Evolutionary conservation across 2,113 vertebrate genomes (phyloP), one percentile per base, ranked within the genome.

Genomic region (Eidolon helvum): DNA sequence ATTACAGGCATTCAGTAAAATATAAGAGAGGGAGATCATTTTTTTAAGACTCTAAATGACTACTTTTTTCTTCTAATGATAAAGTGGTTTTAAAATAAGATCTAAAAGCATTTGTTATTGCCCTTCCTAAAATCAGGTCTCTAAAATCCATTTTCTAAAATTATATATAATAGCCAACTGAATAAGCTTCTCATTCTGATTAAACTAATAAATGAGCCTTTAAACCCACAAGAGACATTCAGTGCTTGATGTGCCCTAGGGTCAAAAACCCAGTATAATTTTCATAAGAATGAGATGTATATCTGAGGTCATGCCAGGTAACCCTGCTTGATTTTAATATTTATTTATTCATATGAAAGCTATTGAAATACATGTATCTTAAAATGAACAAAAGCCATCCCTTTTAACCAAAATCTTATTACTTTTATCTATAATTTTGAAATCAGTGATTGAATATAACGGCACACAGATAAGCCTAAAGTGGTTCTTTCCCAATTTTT

Each of bases 141-240:
- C 63, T 72, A 86, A 94, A 95, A 91, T 15, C 21, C 74, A 94
- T 77, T 96, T 97, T 96, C 83, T 69, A 85, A 97, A 96, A 96
- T 97, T 78, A 68, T 38, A 68, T 40, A 19, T 74, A 95, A 90
- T 50, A 59, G 40, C 35, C 38, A 48, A 68, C 59, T 79, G 74
- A 96, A 91, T 43, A 85, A 26, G 53, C 21, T 77, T 35, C 57
- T 87, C 38, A 28, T 82, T 95, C 53, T 80, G 80, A 95, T 53
- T 63, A 65, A 79, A 96, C 35, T 68, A n/a, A 59, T 38, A 87
- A 96, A n/a, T 61, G 43, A 96, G 30, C n/a, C 68, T 95, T 93
- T 90, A 90, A 94, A 87, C 30, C 50, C 22, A 11, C 22, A 83
- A 94, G 93, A 88, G 55, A 77, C 40, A 59, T 35, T 80, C 16